Evolutionary conservation across 2,797 vertebrate genomes (phyloP), one percentile per base, ranked within the genome.

Genomic region (Micropoecilia bifurca): DNA sequence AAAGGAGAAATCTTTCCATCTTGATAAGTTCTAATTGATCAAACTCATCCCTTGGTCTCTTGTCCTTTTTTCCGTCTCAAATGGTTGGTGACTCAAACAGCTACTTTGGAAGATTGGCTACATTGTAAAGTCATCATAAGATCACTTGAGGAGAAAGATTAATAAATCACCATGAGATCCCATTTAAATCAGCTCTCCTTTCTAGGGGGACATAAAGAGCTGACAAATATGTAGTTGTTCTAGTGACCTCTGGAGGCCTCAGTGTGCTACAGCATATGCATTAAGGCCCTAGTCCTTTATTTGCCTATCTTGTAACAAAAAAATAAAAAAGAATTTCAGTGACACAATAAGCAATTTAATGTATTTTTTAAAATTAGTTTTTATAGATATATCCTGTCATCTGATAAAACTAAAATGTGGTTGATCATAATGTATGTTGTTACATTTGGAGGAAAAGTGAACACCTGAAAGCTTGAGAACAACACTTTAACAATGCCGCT

Each of bases 231-330:
- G 7, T 25, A 12, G 36, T 75, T 76, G 25, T 22, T 80, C 22
- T 80, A 75, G 61, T 45, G 73, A 90, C 91, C 87, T 81, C 94
- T 85, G 57, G 80, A 83, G 94, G 86, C 75, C 0, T 39, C 0
- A 50, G 0, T 0, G 1, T 71, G 79, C 84, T 30, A 63, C 20
- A 89, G 71, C 80, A 84, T 25, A 3, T 50, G 16, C 16, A 76
- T 45, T 5, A 47, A 76, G 1, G 13, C 59, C 28, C 1, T 53
- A 47, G 13, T 30, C 13, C 13, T 76, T 25, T 3, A 3, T 73
- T 53, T 28, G 16, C 1, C 30, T 3, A 2, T 7, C 59, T 33
- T 33, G 59, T 16, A 16, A 61, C 12, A 71, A 71, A 71, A n/a
- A 57, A 57, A 12, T 14, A 46, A 28, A 3, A 28, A 57, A n/a